Evolutionary conservation across 30 jellyfish, hydroid and myxozoan species (phyloP).

Genomic region (Cassiopea xamachana): DNA sequence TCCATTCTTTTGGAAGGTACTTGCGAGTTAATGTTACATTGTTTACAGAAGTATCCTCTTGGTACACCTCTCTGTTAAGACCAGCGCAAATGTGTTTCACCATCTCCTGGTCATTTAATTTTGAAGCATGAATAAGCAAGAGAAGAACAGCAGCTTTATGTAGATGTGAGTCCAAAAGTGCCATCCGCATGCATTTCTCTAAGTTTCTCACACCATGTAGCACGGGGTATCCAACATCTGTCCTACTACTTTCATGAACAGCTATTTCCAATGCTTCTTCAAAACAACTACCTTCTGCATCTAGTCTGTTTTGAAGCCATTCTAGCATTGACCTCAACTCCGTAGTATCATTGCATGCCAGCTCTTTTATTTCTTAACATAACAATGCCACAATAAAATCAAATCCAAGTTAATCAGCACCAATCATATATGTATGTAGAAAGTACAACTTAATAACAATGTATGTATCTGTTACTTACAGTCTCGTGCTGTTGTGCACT

Average conservation of each 20-base stretch:
- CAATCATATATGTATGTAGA: no score
- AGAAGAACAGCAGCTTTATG: slow-evolving; percentile 75
- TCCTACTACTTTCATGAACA: slow-evolving; percentile 52
- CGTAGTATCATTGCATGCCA: slow-evolving; percentile 43
- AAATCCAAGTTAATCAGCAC: background rate
- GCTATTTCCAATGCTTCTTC: background rate
- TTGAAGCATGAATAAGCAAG: slow-evolving; percentile 80
- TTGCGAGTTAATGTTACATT: no score
- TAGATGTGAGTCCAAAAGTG: slow-evolving; percentile 48
- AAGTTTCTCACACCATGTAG: slow-evolving; percentile 33
- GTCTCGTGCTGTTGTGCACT: no score
- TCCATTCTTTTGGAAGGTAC: background rate
- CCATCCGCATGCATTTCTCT: slow-evolving; percentile 58
- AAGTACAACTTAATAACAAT: no score
- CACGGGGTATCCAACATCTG: slow-evolving; percentile 82
- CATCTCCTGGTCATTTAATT: slow-evolving; percentile 56
- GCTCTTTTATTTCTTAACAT: slow-evolving; percentile 56
- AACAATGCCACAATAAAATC: background rate
- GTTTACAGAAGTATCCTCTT: background rate
- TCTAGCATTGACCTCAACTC: slow-evolving; percentile 42
- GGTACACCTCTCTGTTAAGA: background rate
- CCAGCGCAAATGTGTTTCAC: slow-evolving; percentile 44
- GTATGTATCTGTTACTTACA: no score
- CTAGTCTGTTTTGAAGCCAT: slow-evolving; percentile 61
- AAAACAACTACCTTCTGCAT: slow-evolving; percentile 29